Conservation (phyloP, 2,888 invertebrate genomes). For the Siphlonurus alternatus region DNA sequence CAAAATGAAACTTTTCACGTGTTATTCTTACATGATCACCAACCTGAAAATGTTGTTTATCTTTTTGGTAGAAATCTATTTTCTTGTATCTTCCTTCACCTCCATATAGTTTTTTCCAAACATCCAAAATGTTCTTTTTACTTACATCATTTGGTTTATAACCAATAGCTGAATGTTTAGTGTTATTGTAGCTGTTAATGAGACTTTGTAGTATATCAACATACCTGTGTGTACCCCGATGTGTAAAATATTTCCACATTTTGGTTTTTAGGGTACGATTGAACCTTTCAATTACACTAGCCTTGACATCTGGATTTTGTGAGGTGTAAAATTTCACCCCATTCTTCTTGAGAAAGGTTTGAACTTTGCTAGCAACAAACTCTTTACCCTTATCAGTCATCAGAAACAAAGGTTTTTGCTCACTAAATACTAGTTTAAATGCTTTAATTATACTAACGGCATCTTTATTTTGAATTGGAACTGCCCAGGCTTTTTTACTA, state of each 20-base stretch:
- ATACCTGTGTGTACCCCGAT: constrained; percentile 16
- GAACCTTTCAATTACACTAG: constrained; percentile 19
- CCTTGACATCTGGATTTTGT: constrained; percentile 19
- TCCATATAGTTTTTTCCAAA: constrained; percentile 7
- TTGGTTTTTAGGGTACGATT: constrained; percentile 19
- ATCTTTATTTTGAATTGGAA: too few species aligned
- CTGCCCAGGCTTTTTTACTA: too few species aligned
- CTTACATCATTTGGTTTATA: constrained; percentile 7
- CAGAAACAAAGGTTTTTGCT: too few species aligned
- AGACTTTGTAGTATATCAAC: constrained; percentile 17
- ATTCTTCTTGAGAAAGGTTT: constrained; percentile 11
- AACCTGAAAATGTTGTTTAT: too few species aligned
- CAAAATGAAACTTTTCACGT: constrained; percentile 15
- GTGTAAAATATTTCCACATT: constrained; percentile 18
- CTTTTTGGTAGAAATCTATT: too few species aligned
- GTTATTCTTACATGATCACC: constrained; percentile 12
- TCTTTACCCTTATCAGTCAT: constrained; percentile 17
- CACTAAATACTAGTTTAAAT: too few species aligned
- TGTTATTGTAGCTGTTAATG: constrained; percentile 17
- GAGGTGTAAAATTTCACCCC: constrained; percentile 17
- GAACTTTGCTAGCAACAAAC: constrained; percentile 14
- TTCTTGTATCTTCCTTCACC: not conserved
- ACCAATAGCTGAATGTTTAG: constrained; percentile 12
- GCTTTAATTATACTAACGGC: too few species aligned
- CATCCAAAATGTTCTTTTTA: constrained; percentile 3